Conservation (phyloP, 2,797 vertebrate genomes). For the Australoheros facetus region DNA sequence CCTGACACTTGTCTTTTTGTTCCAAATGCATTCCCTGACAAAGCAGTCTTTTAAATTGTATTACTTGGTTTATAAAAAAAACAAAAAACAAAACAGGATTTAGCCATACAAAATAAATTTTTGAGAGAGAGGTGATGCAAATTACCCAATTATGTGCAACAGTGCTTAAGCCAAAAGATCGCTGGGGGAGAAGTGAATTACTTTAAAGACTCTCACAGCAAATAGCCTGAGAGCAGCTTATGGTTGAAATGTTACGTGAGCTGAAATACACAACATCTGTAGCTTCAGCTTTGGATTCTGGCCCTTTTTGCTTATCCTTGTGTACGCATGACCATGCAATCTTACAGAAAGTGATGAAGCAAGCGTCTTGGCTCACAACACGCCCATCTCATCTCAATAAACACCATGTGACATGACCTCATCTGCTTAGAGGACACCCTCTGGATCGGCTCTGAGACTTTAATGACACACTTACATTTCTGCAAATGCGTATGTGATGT, state of each 20-base stretch:
- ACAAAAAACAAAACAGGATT: constrained; percentile 25
- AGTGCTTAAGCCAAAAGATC: constrained; percentile 50
- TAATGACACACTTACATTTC: constrained; percentile 50
- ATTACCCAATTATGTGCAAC: constrained; percentile 55
- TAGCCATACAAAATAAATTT: constrained; percentile 48
- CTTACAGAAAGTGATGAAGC: constrained; percentile 43
- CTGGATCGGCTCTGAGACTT: constrained; percentile 42
- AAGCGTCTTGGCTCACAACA: constrained; percentile 38
- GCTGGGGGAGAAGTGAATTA: constrained; percentile 35
- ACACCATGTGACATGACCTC: constrained; percentile 67
- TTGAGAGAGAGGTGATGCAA: constrained; percentile 31
- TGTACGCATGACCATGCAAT: constrained; percentile 6
- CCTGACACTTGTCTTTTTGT: constrained; percentile 26
- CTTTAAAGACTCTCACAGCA: constrained; percentile 36
- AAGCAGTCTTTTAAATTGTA: constrained; percentile 25
- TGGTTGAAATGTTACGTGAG: constrained; percentile 12
- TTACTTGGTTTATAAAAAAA: background rate
- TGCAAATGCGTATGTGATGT: constrained; percentile 19
- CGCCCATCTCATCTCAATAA: constrained; percentile 49
- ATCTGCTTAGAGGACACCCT: constrained; percentile 53
- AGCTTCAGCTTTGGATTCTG: background rate
- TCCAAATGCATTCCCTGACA: constrained; percentile 14
- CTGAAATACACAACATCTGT: constrained; percentile 13
- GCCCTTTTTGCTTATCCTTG: background rate
- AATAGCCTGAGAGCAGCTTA: constrained; percentile 23